A percentile compares a stretch with the other conserved stretches of the same genome.
Evolutionary conservation across 1,140 invertebrate species (phyloP).

Genomic region (Sycobia sp.): DNA sequence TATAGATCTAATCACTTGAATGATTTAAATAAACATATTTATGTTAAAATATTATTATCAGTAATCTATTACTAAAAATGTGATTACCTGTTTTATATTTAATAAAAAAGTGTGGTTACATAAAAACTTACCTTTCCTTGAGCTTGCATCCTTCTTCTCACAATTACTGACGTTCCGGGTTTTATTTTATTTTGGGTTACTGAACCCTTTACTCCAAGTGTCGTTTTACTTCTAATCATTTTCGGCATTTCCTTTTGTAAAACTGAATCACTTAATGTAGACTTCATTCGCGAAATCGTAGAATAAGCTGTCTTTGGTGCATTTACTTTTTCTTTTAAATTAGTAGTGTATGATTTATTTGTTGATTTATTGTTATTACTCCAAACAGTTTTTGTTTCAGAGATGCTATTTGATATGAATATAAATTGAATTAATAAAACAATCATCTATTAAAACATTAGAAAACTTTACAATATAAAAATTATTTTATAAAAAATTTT

Average conservation of each 20-base stretch:
- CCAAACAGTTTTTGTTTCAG: background rate
- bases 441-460: background rate
- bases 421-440: too few relatives aligned
- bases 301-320: constrained; percentile 56
- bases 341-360: constrained; percentile 11
- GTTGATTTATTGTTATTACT: constrained; percentile 4
- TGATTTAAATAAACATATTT: too few relatives aligned
- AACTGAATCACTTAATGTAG: constrained; percentile 1
- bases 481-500: too few relatives aligned
- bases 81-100: too few relatives aligned
- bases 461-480: background rate
- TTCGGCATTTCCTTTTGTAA: constrained; percentile 48
- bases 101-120: too few relatives aligned
- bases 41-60: too few relatives aligned
- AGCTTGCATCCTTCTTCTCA: constrained; percentile 44
- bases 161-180: constrained; percentile 48
- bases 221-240: constrained; percentile 56
- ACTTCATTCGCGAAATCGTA: constrained; percentile 51
- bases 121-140: constrained; percentile 26
- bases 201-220: constrained; percentile 47
- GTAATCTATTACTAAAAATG: too few relatives aligned
- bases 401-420: too few relatives aligned
- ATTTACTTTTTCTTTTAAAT: constrained; percentile 36
- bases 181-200: constrained; percentile 40
- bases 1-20: too few relatives aligned